These are phyloP conservation scores for Vicugna pacos DNA, from an alignment of 2,113 vertebrate species.

Conservation along the genomic window DNA sequence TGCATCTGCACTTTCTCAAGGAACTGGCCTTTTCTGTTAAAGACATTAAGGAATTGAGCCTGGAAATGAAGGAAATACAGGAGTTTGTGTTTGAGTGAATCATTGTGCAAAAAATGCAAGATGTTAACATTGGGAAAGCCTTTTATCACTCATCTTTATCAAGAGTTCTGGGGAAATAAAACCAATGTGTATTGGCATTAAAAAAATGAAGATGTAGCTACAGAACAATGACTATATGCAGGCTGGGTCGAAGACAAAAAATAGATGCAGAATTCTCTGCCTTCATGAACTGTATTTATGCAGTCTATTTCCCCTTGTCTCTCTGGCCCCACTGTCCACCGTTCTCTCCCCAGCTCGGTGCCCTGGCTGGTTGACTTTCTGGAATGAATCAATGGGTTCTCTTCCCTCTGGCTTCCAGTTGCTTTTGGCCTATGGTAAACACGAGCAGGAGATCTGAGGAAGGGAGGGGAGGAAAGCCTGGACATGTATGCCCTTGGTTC, in stretches of 20 bases:
- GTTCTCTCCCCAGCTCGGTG: background rate
- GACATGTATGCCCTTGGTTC: background rate
- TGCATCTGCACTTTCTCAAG: conserved; percentile 68
- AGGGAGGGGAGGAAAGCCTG: background rate
- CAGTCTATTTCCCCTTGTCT: background rate
- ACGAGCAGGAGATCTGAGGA: background rate
- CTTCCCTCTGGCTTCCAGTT: background rate
- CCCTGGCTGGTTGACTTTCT: background rate
- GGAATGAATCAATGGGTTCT: background rate
- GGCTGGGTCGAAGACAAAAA: background rate
- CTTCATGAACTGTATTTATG: background rate
- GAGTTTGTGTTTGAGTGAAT: conserved; percentile 29
- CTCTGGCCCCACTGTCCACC: background rate
- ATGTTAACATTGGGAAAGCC: background rate
- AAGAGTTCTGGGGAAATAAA: conserved; percentile 18
- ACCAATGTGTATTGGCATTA: background rate
- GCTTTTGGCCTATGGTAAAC: background rate
- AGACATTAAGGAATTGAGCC: conserved; percentile 32
- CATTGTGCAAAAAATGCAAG: conserved; percentile 11
- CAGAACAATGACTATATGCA: background rate
- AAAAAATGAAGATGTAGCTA: background rate
- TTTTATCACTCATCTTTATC: conserved; percentile 21
- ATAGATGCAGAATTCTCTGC: background rate
- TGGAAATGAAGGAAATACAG: conserved; percentile 62
- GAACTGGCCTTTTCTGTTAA: conserved; percentile 57